phyloP scores from a whole-genome alignment of 2,888 invertebrate genomes.

The Ormia ochracea region DNA sequence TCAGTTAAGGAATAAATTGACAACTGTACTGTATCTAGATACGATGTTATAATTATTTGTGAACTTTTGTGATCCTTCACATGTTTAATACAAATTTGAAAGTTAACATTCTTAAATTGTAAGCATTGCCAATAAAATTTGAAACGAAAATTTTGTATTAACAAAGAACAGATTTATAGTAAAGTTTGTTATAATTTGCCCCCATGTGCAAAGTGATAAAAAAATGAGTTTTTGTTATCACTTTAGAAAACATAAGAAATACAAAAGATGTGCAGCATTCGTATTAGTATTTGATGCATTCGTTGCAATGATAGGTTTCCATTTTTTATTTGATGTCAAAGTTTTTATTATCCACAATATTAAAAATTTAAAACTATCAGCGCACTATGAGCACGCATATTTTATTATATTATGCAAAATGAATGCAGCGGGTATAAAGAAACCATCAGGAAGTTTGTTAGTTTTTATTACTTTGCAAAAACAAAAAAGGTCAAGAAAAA shows the following conservation, averaged over 20 bases:
- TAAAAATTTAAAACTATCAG: slow-evolving; percentile 5
- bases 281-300: neutral
- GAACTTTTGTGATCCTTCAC: too few relatives aligned
- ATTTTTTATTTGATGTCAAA: neutral
- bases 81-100: too few relatives aligned
- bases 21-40: too few relatives aligned
- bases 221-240: neutral
- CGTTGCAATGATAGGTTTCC: neutral
- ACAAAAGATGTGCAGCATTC: neutral
- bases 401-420: slow-evolving; percentile 23
- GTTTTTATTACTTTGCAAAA: slow-evolving; percentile 16
- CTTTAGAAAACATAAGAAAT: neutral
- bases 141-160: too few relatives aligned
- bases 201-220: neutral
- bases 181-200: neutral
- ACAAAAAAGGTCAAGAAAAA: slow-evolving; percentile 32
- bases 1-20: too few relatives aligned
- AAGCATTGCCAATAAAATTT: too few relatives aligned
- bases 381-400: slow-evolving; percentile 14
- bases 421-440: neutral
- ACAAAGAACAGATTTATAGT: too few relatives aligned
- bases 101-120: too few relatives aligned
- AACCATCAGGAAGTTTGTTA: neutral
- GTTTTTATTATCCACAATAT: neutral
- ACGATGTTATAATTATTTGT: too few relatives aligned